Evolutionary conservation across 2,113 vertebrate species (phyloP), one percentile per base, ranked within the genome.

Genomic region (Nothocercus nigrocapillus): DNA sequence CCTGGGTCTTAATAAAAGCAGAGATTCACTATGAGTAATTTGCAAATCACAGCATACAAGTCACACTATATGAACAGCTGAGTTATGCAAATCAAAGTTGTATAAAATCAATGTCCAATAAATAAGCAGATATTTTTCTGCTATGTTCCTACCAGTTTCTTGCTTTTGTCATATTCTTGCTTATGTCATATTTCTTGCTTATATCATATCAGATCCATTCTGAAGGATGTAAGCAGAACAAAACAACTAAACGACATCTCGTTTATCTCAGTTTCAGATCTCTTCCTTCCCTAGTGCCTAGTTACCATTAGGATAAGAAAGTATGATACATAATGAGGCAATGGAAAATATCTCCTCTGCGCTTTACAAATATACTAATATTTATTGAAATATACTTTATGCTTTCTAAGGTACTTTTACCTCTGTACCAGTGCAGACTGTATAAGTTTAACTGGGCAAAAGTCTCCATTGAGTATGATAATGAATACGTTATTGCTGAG

Each of bases 381-480:
- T 97, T 96, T 96, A 90, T 79, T 97, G 88, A 97, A 97, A 91
- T 91, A 79, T 87, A 67, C 58, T 95, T 96, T 92, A 75, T 91
- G 61, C 88, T 95, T 97, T 97, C 64, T 84, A 58, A 94, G 56
- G 87, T 73, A 94, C 77, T 93, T 91, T 95, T 91, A 77, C 38
- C n/a, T 92, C 82, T 87, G 13, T 95, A 74, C 40, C 27, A 88
- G 38, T 91, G 47, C 64, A 91, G 66, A 74, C 53, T 93, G 82
- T 95, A 25, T 93, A 70, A 89, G n/a, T 96, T 95, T 97, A 94
- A 78, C 9, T 51, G 42, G 88, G 54, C 25, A 85, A 38, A 96
- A 95, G 24, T 96, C 87, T 54, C 81, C 12, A 59, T 53, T 38
- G 92, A 91, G 42, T 85, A 40, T 94, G 75, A 92, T 96, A 96